phyloP scores from a whole-genome alignment of 2,797 vertebrate species.

The Podarcis lilfordi region DNA sequence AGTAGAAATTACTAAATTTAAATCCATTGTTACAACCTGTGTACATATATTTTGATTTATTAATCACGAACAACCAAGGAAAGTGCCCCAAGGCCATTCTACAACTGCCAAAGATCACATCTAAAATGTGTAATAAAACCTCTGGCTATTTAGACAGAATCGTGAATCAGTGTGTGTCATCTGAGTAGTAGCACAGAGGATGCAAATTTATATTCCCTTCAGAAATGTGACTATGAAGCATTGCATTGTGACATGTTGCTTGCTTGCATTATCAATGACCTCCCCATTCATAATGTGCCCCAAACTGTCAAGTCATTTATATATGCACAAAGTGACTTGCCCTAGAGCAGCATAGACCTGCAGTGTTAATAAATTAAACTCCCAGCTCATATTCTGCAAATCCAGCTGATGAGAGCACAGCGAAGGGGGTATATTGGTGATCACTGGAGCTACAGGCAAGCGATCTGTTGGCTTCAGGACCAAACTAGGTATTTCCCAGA shows the following conservation, averaged over 20 bases:
- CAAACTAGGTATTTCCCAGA: neutral
- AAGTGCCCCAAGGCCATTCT: neutral
- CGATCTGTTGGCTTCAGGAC: neutral
- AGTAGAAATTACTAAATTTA: slow-evolving; percentile 15
- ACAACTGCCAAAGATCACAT: slow-evolving; percentile 25
- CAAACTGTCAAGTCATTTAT: slow-evolving; percentile 1
- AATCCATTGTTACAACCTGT: neutral
- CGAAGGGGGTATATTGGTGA: neutral
- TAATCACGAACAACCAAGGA: slow-evolving; percentile 6
- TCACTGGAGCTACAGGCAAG: neutral
- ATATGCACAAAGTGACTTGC: neutral
- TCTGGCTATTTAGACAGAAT: slow-evolving; percentile 40
- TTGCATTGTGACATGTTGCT: neutral
- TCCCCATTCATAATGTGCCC: neutral
- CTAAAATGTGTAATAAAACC: slow-evolving; percentile 31
- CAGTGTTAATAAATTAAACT: neutral
- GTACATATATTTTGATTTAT: slow-evolving; percentile 11
- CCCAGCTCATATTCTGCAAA: neutral
- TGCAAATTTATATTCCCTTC: slow-evolving; percentile 36
- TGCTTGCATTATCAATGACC: slow-evolving; percentile 6
- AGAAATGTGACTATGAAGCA: neutral
- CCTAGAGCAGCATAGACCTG: neutral
- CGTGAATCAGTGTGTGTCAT: slow-evolving; percentile 26
- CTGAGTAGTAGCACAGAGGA: slow-evolving; percentile 21
- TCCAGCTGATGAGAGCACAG: neutral